Conservation (phyloP, 2,113 vertebrate genomes). For the Beaufortia kweichowensis region DNA sequence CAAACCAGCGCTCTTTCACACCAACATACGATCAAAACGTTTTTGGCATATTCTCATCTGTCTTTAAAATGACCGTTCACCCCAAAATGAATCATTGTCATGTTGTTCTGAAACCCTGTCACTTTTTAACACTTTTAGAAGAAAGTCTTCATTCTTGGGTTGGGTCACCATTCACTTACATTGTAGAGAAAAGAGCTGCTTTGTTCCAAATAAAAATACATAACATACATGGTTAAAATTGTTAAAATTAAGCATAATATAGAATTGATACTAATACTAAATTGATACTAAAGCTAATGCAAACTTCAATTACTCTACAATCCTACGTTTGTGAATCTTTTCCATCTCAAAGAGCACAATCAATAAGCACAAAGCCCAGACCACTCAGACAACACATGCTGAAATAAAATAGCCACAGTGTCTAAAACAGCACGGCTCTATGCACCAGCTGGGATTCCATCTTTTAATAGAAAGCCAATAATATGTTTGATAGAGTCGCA, state of each 20-base stretch:
- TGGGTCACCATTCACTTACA: too few relatives aligned
- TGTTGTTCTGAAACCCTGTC: background rate
- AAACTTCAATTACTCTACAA: too few relatives aligned
- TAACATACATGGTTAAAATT: too few relatives aligned
- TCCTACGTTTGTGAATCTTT: background rate
- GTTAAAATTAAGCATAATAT: too few relatives aligned
- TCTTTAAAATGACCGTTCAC: background rate
- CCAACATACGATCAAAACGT: conserved; percentile 38
- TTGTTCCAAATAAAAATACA: too few relatives aligned
- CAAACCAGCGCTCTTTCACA: conserved; percentile 31
- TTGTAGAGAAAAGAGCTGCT: too few relatives aligned
- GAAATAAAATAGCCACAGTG: conserved; percentile 44
- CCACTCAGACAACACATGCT: conserved; percentile 39
- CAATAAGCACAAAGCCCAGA: conserved; percentile 42
- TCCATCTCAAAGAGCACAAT: conserved; percentile 29
- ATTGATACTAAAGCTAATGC: too few relatives aligned
- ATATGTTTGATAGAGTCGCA: background rate
- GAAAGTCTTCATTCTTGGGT: too few relatives aligned
- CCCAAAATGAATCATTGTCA: background rate
- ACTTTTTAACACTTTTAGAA: background rate
- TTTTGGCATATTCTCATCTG: background rate
- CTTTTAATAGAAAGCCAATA: conserved; percentile 27
- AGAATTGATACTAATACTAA: too few relatives aligned
- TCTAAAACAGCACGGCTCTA: background rate
- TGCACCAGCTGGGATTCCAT: conserved; percentile 22